These are phyloP conservation scores for Hydrophis major DNA, from an alignment of 2,797 vertebrate species.

Conservation along the genomic window DNA sequence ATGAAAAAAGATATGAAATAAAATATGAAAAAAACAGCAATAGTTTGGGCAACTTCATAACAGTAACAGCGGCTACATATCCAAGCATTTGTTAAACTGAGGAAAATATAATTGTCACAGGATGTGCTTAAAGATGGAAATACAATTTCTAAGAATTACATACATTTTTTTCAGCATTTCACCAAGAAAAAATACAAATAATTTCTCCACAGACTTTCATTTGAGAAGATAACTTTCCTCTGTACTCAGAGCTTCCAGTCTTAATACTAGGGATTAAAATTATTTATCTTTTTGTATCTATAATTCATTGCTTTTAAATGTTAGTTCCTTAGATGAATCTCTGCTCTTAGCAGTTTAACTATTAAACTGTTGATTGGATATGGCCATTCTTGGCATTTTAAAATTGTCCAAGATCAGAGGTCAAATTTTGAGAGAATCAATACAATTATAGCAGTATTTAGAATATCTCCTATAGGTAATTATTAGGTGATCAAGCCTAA, in stretches of 20 bases:
- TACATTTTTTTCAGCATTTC: not conserved
- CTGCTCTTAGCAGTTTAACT: not conserved
- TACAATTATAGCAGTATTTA: not conserved
- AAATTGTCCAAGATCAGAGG: not conserved
- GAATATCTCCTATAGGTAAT: not conserved
- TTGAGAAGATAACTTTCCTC: not conserved
- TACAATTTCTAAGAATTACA: not conserved
- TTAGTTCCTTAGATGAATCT: not conserved
- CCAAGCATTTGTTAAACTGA: too few relatives aligned
- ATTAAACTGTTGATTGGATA: not conserved
- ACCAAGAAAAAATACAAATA: not conserved
- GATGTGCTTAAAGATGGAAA: not conserved
- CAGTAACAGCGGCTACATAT: too few relatives aligned
- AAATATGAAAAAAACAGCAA: not conserved
- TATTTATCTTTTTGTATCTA: not conserved
- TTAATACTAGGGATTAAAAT: not conserved
- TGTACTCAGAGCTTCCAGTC: too few relatives aligned
- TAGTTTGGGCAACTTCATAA: too few relatives aligned
- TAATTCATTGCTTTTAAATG: not conserved
- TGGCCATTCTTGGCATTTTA: not conserved
- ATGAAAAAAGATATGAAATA: too few relatives aligned
- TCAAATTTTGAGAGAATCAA: not conserved
- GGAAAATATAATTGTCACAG: not conserved
- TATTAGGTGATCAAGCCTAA: not conserved
- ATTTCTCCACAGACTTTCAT: not conserved